phyloP scores from a whole-genome alignment of 2,113 vertebrate genomes.

The Phalacrocorax pelagicus region DNA sequence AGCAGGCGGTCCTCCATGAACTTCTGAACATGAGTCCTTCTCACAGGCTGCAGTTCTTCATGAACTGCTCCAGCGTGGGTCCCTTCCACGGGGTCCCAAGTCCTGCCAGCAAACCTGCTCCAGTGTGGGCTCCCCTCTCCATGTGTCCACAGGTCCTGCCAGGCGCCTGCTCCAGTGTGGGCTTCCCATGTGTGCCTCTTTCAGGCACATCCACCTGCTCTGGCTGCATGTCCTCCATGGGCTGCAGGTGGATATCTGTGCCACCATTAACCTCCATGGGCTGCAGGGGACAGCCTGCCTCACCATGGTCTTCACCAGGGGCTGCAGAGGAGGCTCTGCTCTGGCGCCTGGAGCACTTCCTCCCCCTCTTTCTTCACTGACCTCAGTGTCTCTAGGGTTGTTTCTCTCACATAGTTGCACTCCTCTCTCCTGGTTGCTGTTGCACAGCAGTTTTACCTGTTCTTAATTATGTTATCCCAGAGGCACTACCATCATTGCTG shows the following conservation, averaged over 20 bases:
- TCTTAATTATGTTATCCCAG: background rate
- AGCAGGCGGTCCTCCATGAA: background rate
- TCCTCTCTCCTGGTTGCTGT: background rate
- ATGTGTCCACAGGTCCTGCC: background rate
- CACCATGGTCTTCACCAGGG: background rate
- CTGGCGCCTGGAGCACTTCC: rapidly evolving
- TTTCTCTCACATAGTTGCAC: background rate
- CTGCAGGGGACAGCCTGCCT: background rate
- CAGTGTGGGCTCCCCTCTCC: background rate
- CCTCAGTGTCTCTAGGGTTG: background rate
- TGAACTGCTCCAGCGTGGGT: rapidly evolving
- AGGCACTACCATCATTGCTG: rapidly evolving
- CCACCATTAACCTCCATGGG: no score
- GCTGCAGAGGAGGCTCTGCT: background rate
- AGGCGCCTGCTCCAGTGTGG: background rate
- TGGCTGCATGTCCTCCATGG: rapidly evolving
- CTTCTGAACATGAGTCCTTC: background rate
- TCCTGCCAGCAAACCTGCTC: no score
- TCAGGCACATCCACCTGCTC: no score
- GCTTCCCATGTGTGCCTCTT: no score
- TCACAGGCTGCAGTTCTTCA: background rate
- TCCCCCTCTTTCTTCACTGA: background rate
- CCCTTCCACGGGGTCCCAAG: background rate
- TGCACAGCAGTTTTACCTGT: background rate
- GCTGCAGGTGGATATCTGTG: background rate